Percentiles rank a stretch among this genome's conserved stretches.
These are phyloP conservation scores for Muscicapa striata DNA, from an alignment of 2,797 vertebrate genomes.

Conservation along the genomic window DNA sequence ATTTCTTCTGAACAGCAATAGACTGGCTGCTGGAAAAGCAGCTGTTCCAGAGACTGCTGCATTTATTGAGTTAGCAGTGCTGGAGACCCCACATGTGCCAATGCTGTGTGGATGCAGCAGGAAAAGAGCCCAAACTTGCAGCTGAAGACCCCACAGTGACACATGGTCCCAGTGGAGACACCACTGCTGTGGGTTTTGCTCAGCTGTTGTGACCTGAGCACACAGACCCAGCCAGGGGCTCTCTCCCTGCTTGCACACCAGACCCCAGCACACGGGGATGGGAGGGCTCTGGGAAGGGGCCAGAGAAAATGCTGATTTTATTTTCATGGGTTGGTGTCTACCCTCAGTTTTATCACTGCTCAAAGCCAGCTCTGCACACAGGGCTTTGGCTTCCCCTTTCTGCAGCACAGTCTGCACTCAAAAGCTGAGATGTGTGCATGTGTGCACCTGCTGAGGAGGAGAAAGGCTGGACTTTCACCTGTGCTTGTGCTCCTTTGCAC, in stretches of 20 bases:
- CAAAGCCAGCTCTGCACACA: background rate
- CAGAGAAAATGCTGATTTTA: background rate
- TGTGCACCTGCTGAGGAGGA: background rate
- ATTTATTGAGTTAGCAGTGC: background rate
- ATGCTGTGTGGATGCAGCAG: rapidly evolving
- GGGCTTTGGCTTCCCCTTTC: background rate
- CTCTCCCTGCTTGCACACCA: background rate
- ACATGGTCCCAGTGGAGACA: rapidly evolving
- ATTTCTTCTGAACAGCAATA: background rate
- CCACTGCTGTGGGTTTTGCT: background rate
- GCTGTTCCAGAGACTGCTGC: background rate
- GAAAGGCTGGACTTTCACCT: background rate
- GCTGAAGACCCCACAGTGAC: background rate
- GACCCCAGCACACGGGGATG: rapidly evolving
- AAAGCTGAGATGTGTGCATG: no score
- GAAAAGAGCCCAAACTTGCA: background rate
- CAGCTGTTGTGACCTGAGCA: background rate
- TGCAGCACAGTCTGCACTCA: background rate
- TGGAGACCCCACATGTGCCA: rapidly evolving
- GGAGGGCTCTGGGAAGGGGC: background rate
- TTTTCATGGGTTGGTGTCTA: background rate
- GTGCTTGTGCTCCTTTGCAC: background rate
- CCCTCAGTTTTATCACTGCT: background rate
- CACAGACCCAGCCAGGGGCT: background rate
- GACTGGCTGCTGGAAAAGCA: background rate